Percentiles rank a stretch among this genome's conserved stretches.
Evolutionary conservation across 35 echinoderm and acorn worm species (phyloP).

Genomic region (Apostichopus japonicus): DNA sequence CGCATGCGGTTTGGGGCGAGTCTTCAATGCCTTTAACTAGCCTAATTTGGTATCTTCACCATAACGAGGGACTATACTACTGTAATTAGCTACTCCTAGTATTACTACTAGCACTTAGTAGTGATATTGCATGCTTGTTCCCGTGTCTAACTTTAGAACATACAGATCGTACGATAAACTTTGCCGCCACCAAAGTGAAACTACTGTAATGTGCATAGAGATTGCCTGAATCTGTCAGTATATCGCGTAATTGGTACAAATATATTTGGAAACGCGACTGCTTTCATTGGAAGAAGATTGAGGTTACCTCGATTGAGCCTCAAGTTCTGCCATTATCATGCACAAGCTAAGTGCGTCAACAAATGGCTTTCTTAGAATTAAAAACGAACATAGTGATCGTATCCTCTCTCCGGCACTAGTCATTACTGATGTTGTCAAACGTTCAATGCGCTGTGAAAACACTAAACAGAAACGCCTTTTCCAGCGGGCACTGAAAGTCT

Average conservation of each 20-base stretch:
- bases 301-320: background rate
- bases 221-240: background rate
- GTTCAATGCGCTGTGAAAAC: too few relatives aligned
- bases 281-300: background rate
- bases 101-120: background rate
- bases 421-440: background rate
- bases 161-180: background rate
- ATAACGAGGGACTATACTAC: background rate
- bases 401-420: background rate
- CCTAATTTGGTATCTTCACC: too few relatives aligned
- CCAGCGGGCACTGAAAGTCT: too few relatives aligned
- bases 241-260: background rate
- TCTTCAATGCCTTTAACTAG: too few relatives aligned
- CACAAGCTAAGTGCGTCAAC: background rate
- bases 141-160: background rate
- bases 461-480: too few relatives aligned
- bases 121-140: background rate
- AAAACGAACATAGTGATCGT: background rate
- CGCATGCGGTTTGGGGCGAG: too few relatives aligned
- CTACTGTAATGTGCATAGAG: background rate
- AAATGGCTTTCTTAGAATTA: conserved; percentile 8
- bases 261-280: background rate
- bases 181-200: background rate
- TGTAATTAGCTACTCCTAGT: background rate
- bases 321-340: conserved; percentile 22